Evolutionary conservation across 2,888 invertebrate species (phyloP).

Genomic region (Kuschelorhynchus macadamiae): DNA sequence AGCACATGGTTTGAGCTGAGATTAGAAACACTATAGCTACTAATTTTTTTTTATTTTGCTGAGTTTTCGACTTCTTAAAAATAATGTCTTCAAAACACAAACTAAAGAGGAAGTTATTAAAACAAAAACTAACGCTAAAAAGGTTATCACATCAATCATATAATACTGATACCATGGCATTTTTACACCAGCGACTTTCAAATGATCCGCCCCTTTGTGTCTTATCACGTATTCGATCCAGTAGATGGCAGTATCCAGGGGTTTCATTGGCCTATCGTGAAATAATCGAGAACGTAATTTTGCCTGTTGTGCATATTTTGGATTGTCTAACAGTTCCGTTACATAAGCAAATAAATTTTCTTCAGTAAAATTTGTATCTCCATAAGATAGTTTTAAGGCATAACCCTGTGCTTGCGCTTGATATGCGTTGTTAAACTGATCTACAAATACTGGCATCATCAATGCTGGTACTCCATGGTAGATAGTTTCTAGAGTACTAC

Average conservation of each 20-base stretch:
- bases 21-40: no score
- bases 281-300: slow-evolving; percentile 23
- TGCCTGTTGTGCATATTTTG: slow-evolving; percentile 22
- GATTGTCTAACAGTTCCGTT: slow-evolving; percentile 15
- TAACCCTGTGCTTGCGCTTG: slow-evolving; percentile 7
- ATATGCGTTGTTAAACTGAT: slow-evolving; percentile 19
- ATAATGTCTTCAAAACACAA: no score
- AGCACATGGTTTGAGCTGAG: no score
- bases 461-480: slow-evolving; percentile 16
- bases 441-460: slow-evolving; percentile 2
- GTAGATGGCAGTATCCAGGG: slow-evolving; percentile 36
- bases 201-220: no score
- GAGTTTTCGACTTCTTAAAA: no score
- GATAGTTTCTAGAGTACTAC: slow-evolving; percentile 14
- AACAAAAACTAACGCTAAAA: no score
- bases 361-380: slow-evolving; percentile 51
- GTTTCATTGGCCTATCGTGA: slow-evolving; percentile 36
- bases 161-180: no score
- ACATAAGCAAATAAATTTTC: slow-evolving; percentile 6
- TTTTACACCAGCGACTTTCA: no score
- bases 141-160: no score
- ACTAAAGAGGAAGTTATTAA: no score
- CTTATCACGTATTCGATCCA: no score
- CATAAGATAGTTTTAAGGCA: slow-evolving; percentile 62
- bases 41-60: no score